phyloP scores from a whole-genome alignment of 2,113 vertebrate species.

The Amphiprion ocellaris region DNA sequence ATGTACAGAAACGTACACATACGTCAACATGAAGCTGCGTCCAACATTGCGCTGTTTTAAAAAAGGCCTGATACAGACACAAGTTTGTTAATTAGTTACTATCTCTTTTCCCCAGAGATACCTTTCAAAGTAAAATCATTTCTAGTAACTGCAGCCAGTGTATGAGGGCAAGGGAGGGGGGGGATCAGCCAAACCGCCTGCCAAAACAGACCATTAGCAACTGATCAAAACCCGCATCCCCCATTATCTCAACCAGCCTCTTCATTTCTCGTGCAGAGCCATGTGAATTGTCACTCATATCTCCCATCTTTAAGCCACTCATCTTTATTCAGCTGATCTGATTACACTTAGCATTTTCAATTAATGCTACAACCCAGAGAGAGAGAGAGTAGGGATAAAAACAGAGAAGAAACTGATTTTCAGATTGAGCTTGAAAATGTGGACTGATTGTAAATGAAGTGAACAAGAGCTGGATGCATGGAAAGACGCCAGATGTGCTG shows the following conservation, averaged over 20 bases:
- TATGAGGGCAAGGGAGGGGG: constrained; percentile 18
- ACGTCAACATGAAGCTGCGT: not conserved
- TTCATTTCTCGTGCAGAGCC: constrained; percentile 49
- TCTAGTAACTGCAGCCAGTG: constrained; percentile 43
- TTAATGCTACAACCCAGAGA: constrained; percentile 47
- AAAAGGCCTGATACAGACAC: constrained; percentile 7
- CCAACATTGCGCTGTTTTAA: constrained; percentile 1
- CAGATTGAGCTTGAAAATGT: constrained; percentile 58
- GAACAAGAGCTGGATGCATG: constrained; percentile 43
- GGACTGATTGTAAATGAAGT: constrained; percentile 70
- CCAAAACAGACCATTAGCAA: constrained; percentile 60
- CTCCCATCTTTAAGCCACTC: constrained; percentile 67
- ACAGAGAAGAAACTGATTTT: constrained; percentile 53
- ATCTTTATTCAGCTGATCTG: constrained; percentile 71
- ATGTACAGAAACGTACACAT: not conserved
- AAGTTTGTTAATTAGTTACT: constrained; percentile 38
- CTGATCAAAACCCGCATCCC: constrained; percentile 47
- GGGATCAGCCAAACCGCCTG: constrained; percentile 42
- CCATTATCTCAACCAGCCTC: constrained; percentile 51
- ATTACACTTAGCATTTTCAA: constrained; percentile 74
- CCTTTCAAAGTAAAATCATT: constrained; percentile 57
- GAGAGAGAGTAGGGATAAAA: not conserved
- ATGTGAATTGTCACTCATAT: constrained; percentile 58
- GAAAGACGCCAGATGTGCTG: constrained; percentile 44
- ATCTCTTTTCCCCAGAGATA: constrained; percentile 40